Base-by-base conservation (phyloP, 2,888 invertebrate species). In the Lepidocyrtoides sp. region DNA sequence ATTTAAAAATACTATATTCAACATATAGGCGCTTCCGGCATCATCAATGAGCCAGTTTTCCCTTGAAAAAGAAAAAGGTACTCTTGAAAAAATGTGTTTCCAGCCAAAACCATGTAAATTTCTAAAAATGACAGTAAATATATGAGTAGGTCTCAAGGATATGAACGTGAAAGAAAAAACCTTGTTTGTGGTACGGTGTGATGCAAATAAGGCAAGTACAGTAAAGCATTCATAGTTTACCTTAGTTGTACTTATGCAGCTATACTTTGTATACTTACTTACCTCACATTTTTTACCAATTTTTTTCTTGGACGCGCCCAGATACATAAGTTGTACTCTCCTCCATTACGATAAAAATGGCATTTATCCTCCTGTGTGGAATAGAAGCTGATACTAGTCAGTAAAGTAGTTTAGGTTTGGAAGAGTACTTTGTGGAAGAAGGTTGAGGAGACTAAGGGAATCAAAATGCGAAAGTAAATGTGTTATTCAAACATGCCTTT, bases 51-150 rank as follows among this genome's bases (percentile, higher is more conserved):
- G 29, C 66, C 66, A 75, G 79, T 77, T 79, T 41, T 60, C 20
- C 41, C 12, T 44, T n/a, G 54, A 5, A 66, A 69, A 89, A 83
- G 17, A 57, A 26, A 36, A 69, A 7, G 17, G 69, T 32, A 3
- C 66, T 54, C 66, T 26, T n/a, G 63, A 57, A 44, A 60, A 89
- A 75, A 44, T 75, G 48, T 89, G 14, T 69, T 17, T 36, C 36
- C 41, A 26, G 26, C 26, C 75, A 54, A 84, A 90, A 90, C 85
- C 84, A 84, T 79, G 32, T 66, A 84, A 66, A 90, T 69, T 66
- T 23, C 32, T 8, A 54, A 54, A 84, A 32, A 87, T 85, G 72
- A 85, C 85, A 85, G 85, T 85, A 85, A 85, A 75, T 75, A 85
- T 85, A 85, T 84, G 83, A 51, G 29, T 8, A 23, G 26, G 23